Percentiles rank a stretch among this genome's conserved stretches.
These are phyloP conservation scores for Chlorocebus sabaeus DNA, from an alignment of 2,113 vertebrate genomes.

Conservation along the genomic window DNA sequence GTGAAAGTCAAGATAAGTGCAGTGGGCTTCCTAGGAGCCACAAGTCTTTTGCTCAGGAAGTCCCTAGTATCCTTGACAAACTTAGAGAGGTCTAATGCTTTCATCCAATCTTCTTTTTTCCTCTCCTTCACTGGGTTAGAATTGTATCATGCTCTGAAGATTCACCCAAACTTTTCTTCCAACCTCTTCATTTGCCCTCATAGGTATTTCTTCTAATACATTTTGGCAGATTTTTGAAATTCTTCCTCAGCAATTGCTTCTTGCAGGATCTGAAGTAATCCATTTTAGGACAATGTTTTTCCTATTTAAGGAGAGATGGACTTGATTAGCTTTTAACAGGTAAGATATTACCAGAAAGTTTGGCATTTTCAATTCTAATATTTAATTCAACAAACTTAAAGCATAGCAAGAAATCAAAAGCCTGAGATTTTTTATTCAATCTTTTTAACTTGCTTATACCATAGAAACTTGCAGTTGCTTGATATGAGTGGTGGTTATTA, in stretches of 20 bases:
- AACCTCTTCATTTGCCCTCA: not conserved
- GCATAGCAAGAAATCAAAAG: not conserved
- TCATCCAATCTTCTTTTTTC: not conserved
- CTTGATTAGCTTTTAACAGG: not conserved
- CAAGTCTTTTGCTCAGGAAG: not conserved
- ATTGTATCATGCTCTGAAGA: not conserved
- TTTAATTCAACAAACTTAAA: slow-evolving; percentile 6
- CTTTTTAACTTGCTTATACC: not conserved
- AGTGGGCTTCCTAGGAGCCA: not conserved
- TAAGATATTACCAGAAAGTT: not conserved
- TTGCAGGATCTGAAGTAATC: not conserved
- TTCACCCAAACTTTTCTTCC: not conserved
- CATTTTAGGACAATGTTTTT: not conserved
- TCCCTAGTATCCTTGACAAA: not conserved
- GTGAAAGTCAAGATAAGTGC: not conserved
- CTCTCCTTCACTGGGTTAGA: not conserved
- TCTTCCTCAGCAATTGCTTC: not conserved
- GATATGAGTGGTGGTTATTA: not conserved
- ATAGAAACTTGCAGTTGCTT: not conserved
- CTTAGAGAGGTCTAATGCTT: not conserved
- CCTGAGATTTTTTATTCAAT: not conserved
- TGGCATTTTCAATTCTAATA: not conserved
- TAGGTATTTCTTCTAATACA: not conserved
- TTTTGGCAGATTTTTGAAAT: not conserved
- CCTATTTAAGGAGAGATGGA: not conserved